Conservation (phyloP, 37 sponge, comb jelly and placozoan species). For the Axinella damicornis region DNA sequence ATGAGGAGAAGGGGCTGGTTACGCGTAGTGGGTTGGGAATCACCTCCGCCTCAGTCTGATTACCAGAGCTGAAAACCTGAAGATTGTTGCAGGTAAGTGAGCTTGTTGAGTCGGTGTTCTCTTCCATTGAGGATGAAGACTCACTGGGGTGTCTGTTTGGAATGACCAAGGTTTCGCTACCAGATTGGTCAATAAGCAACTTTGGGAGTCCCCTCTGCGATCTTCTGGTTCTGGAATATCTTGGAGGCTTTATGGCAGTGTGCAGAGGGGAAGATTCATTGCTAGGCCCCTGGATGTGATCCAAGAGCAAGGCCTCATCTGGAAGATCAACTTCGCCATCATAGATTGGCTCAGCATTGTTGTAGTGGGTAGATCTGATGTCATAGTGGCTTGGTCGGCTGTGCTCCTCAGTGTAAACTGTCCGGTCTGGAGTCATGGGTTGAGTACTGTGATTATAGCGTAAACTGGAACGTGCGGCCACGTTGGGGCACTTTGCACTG, state of each 20-base stretch:
- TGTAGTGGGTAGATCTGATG: constrained; percentile 11
- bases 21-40: too few relatives aligned
- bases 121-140: not conserved
- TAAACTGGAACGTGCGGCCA: not conserved
- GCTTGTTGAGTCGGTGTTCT: not conserved
- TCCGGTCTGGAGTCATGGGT: not conserved
- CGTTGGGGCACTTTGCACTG: not conserved
- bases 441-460: not conserved
- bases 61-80: too few relatives aligned
- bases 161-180: not conserved
- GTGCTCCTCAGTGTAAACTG: not conserved
- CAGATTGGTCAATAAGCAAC: not conserved
- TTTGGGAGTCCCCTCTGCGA: not conserved
- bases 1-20: too few relatives aligned
- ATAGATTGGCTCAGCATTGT: constrained; percentile 9
- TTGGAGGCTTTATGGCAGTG: not conserved
- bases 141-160: not conserved
- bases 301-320: constrained; percentile 40
- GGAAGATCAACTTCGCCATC: constrained; percentile 68
- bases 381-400: constrained; percentile 51
- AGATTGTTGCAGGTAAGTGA: too few relatives aligned
- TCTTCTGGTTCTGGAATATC: constrained; percentile 13
- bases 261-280: not conserved
- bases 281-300: constrained; percentile 5
- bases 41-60: too few relatives aligned